A percentile compares a stretch with the other conserved stretches of the same genome.
These are phyloP conservation scores for Protobothrops flavoviridis DNA, from an alignment of 2,113 vertebrate genomes.

Conservation along the genomic window DNA sequence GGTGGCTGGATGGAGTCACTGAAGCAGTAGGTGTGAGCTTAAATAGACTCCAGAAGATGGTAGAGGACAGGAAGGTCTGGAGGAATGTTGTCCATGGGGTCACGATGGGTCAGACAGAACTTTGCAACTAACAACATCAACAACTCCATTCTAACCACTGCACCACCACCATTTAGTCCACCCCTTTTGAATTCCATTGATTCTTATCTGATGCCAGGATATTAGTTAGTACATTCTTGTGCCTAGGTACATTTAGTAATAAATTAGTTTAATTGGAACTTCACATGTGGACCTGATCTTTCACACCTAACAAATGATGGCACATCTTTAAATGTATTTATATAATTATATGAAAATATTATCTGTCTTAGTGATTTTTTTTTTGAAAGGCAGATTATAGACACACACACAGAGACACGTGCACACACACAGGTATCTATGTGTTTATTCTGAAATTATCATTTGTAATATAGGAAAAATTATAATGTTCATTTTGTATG, in stretches of 20 bases:
- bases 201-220: not conserved
- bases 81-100: no score
- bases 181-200: not conserved
- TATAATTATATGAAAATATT: not conserved
- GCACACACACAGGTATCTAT: not conserved
- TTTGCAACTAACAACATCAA: no score
- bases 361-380: not conserved
- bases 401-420: rapidly evolving
- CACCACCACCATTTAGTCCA: not conserved
- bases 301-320: not conserved
- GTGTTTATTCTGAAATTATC: not conserved
- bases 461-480: not conserved
- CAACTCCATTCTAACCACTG: not conserved
- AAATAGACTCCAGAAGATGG: no score
- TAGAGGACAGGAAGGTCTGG: no score
- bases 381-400: not conserved
- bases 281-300: not conserved
- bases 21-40: no score
- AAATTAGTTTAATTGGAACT: not conserved
- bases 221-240: not conserved
- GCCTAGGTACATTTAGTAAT: not conserved
- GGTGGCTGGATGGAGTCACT: no score
- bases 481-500: not conserved
- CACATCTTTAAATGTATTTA: not conserved
- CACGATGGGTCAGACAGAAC: no score